Conservation (phyloP, 2,113 vertebrate genomes). For the Halichoeres trimaculatus region DNA sequence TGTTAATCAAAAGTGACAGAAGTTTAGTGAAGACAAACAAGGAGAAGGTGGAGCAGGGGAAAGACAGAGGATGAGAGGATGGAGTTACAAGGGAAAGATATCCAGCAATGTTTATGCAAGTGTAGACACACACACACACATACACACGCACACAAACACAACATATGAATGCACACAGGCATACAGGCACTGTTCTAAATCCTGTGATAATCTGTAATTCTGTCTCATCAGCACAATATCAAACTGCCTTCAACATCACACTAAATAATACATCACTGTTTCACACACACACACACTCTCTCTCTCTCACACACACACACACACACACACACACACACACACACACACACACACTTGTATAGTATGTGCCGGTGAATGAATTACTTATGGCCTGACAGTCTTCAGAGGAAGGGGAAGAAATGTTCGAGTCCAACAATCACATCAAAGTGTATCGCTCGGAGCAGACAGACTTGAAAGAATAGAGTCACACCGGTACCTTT, state of each 20-base stretch:
- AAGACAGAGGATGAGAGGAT: background rate
- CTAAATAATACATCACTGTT: conserved; percentile 77
- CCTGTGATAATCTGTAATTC: conserved; percentile 69
- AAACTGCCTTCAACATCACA: conserved; percentile 69
- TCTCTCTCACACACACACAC: conserved; percentile 26
- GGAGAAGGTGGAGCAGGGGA: background rate
- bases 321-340: conserved; percentile 31
- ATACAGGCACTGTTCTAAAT: conserved; percentile 10
- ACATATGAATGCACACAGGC: background rate
- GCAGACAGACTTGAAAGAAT: conserved; percentile 28
- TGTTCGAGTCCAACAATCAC: conserved; percentile 62
- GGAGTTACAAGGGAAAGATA: conserved; percentile 4
- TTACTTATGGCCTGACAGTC: conserved; percentile 71
- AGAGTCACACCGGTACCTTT: conserved; percentile 28
- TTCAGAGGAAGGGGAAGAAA: conserved; percentile 62
- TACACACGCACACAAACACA: background rate
- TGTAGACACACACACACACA: conserved; percentile 1
- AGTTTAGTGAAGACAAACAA: background rate
- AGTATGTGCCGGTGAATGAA: conserved; percentile 66
- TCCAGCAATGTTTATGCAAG: background rate
- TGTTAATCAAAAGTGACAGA: background rate
- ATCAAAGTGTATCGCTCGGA: conserved; percentile 59
- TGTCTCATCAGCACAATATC: conserved; percentile 78
- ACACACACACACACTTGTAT: conserved; percentile 37
- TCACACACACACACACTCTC: conserved; percentile 25